Conservation (phyloP, 2,888 invertebrate genomes). For the Troilus luridus region DNA sequence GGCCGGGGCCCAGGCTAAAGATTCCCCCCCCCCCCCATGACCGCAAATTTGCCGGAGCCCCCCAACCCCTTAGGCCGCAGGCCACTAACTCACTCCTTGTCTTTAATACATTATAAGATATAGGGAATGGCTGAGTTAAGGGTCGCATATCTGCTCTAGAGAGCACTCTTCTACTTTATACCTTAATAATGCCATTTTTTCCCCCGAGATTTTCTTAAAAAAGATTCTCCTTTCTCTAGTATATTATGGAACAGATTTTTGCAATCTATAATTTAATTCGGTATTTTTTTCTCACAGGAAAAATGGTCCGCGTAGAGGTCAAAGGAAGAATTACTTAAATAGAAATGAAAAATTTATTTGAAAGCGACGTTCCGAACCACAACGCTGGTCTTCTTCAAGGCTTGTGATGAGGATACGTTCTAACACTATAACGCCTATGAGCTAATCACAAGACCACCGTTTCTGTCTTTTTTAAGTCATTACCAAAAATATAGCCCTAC, state of each 20-base stretch:
- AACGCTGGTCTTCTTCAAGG: too few species aligned
- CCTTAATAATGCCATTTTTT: conserved; percentile 37
- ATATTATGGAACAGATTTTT: background rate
- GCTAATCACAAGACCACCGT: too few species aligned
- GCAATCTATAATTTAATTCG: background rate
- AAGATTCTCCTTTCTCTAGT: background rate
- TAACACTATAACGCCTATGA: too few species aligned
- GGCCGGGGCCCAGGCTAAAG: conserved; percentile 53
- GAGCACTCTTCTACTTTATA: background rate
- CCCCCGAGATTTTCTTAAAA: background rate
- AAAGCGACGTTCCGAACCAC: too few species aligned
- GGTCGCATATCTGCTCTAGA: background rate
- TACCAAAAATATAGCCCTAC: too few species aligned
- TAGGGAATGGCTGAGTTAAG: conserved; percentile 37
- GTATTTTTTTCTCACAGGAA: background rate
- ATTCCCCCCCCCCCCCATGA: conserved; percentile 23
- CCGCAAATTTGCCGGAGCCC: conserved; percentile 43
- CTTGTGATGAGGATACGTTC: too few species aligned
- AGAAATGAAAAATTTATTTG: too few species aligned
- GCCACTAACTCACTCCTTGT: conserved; percentile 53
- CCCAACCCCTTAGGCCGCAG: conserved; percentile 16
- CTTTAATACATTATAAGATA: conserved; percentile 57
- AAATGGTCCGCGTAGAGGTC: too few species aligned
- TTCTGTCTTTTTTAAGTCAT: too few species aligned
- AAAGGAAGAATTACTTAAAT: too few species aligned